Percentiles rank a stretch among this genome's conserved stretches.
Conservation (phyloP, 2,797 vertebrate species). For the Megaceryle alcyon region DNA sequence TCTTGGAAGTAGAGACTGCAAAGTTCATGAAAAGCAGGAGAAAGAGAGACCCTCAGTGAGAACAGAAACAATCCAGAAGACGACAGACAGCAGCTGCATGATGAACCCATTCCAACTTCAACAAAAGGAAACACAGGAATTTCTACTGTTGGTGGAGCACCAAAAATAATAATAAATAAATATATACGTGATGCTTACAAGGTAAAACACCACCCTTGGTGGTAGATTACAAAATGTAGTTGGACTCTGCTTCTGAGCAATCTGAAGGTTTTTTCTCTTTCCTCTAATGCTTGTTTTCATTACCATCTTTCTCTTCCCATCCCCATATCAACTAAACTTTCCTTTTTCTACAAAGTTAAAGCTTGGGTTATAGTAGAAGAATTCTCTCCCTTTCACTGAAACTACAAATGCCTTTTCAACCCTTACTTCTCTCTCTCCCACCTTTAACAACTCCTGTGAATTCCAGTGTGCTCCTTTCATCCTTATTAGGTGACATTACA, state of each 20-base stretch:
- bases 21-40: neutral
- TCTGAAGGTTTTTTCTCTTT: neutral
- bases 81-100: neutral
- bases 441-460: neutral
- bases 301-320: neutral
- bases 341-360: neutral
- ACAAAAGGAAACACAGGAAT: neutral
- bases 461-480: neutral
- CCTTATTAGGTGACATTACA: neutral
- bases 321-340: neutral
- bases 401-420: neutral
- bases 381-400: neutral
- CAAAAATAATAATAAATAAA: neutral
- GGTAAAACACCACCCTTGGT: neutral
- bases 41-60: neutral
- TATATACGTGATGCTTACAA: neutral
- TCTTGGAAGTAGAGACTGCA: neutral
- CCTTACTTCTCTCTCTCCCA: neutral
- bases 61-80: slow-evolving; percentile 15
- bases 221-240: neutral
- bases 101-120: neutral
- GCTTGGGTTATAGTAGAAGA: neutral
- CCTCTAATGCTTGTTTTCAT: neutral
- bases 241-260: neutral
- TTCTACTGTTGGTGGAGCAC: neutral